Evolutionary conservation across 2,797 vertebrate species (phyloP), one percentile per base, ranked within the genome.

Genomic region (Loris lydekkerianus): DNA sequence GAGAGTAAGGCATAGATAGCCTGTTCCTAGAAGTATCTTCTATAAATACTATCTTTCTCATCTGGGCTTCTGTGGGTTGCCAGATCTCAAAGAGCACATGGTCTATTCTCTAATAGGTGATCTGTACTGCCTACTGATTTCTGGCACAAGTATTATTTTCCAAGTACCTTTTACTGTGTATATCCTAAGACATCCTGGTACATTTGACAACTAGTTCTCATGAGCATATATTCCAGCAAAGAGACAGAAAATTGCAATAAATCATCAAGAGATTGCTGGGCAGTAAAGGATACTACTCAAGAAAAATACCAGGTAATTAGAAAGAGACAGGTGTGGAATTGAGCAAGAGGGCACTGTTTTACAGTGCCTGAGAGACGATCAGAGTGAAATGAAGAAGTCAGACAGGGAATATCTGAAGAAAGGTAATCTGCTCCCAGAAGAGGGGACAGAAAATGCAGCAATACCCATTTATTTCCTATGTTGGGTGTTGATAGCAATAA

Each of bases 91-190:
- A 77, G 25, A 77, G 21, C 60, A 3, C 14, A 58, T n/a, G 7
- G 3, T 21, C 20, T 70, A 21, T 80, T 86, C 11, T 83, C 20
- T 77, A 53, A 61, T 14, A 18, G 40, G 40, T 89, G n/a, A 53
- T 76, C 43, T 63, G 1, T 67, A 53, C 56, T 70, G 25, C 25
- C 60, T 29, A 67, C 69, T 37, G 46, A 73, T 90, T 93, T 43
- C 37, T 89, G 78, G 60, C 20, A 43, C 27, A 49, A 46, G 67
- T 90, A 78, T 84, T 90, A 94, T 72, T 11, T 95, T 94, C 60
- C 21, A 61, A 61, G 25, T 69, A 34, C 58, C 15, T 77, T 88
- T 83, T 86, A 53, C 49, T 53, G 49, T 53, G 49, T 53, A 2
- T 93, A 5, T 67, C 43, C 40, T 60, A 65, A 70, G 43, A 65